Evolutionary conservation across 2,888 invertebrate species (phyloP).

Genomic region (Mystacides longicornis): DNA sequence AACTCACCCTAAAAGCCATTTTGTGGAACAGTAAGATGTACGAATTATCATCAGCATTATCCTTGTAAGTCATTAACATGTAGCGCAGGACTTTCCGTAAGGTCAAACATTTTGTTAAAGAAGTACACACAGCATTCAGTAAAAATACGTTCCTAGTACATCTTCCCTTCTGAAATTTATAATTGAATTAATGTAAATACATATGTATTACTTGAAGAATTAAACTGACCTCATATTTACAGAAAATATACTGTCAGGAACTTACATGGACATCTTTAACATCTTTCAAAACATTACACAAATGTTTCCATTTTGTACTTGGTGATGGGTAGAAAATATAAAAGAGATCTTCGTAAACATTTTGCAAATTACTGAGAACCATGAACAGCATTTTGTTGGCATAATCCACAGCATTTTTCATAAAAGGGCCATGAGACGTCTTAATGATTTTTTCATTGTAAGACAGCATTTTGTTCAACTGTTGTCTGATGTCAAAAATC

Average conservation of each 20-base stretch:
- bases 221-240: too few relatives aligned
- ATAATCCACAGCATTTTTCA: not conserved
- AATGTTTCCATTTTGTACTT: conserved; percentile 84
- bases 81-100: conserved; percentile 10
- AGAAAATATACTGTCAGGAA: too few relatives aligned
- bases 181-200: not conserved
- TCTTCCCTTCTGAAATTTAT: conserved; percentile 11
- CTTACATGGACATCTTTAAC: conserved; percentile 57
- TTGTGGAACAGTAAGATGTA: not conserved
- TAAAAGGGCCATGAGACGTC: not conserved
- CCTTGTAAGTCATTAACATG: not conserved
- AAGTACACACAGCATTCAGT: conserved; percentile 74
- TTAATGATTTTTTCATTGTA: conserved; percentile 44
- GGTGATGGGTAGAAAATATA: conserved; percentile 95
- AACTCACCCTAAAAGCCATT: not conserved
- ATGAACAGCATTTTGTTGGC: conserved; percentile 43
- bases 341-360: conserved; percentile 85
- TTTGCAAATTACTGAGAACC: conserved; percentile 83
- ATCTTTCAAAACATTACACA: conserved; percentile 74
- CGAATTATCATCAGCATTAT: not conserved
- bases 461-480: conserved; percentile 76
- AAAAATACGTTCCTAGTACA: conserved; percentile 41
- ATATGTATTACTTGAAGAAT: not conserved
- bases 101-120: conserved; percentile 42
- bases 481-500: conserved; percentile 74